Percentiles rank a stretch among this genome's conserved stretches.
phyloP scores from a whole-genome alignment of 2,113 vertebrate species.

The Actenoides lindsayi region DNA sequence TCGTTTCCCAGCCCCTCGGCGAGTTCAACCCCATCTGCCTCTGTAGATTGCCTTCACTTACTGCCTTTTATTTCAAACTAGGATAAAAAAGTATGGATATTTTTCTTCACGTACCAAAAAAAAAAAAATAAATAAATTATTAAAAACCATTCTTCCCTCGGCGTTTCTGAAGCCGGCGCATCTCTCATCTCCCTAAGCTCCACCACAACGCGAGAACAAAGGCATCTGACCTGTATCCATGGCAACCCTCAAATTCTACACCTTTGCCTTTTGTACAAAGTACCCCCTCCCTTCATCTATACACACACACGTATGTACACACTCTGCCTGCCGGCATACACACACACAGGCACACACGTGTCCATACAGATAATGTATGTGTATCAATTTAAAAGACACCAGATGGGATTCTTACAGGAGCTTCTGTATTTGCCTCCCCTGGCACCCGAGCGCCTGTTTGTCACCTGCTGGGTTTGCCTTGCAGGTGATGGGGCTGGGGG shows the following conservation, averaged over 20 bases:
- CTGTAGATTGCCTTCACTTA: background rate
- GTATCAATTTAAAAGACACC: background rate
- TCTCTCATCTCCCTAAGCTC: constrained; percentile 65
- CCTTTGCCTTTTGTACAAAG: constrained; percentile 61
- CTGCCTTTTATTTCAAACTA: constrained; percentile 30
- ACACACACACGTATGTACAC: background rate
- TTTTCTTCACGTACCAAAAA: background rate
- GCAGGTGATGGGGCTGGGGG: background rate
- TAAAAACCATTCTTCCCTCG: background rate
- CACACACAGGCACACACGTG: too few species aligned
- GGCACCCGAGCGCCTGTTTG: background rate
- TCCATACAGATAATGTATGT: background rate
- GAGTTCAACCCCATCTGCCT: background rate
- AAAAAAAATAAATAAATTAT: background rate
- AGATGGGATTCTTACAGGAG: background rate
- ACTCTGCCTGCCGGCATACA: background rate
- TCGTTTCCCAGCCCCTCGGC: background rate
- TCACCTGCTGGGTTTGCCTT: background rate
- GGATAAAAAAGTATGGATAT: background rate
- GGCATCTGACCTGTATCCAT: constrained; percentile 72
- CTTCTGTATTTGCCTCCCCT: background rate
- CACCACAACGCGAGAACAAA: constrained; percentile 56
- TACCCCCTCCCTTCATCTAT: constrained; percentile 14
- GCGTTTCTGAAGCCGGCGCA: background rate
- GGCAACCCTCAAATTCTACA: constrained; percentile 69